Conservation (phyloP, 2,797 vertebrate species). For the Cossypha polioptera region DNA sequence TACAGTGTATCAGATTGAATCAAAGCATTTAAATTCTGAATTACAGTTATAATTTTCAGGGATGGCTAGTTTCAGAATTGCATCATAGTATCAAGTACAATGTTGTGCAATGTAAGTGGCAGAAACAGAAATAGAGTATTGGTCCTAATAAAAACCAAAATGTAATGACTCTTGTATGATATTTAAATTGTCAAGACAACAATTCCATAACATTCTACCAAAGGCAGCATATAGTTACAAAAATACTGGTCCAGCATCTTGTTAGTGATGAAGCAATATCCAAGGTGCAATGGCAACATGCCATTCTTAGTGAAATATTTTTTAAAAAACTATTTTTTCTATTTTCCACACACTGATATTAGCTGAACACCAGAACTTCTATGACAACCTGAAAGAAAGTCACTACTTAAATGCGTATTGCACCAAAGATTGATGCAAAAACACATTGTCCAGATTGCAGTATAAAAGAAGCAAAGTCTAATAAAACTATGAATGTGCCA, state of each 20-base stretch:
- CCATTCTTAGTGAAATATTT: slow-evolving; percentile 45
- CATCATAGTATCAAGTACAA: slow-evolving; percentile 42
- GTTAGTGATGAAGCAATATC: slow-evolving; percentile 65
- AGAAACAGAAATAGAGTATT: slow-evolving; percentile 50
- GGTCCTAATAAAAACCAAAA: slow-evolving; percentile 45
- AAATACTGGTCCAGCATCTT: slow-evolving; percentile 50
- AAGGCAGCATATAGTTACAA: slow-evolving; percentile 33
- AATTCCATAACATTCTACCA: slow-evolving; percentile 41
- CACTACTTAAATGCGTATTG: neutral
- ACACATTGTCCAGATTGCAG: slow-evolving; percentile 23
- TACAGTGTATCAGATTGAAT: slow-evolving; percentile 59
- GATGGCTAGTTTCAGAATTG: slow-evolving; percentile 44
- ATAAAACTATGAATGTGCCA: neutral
- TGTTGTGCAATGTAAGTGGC: slow-evolving; percentile 40
- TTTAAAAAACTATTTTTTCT: slow-evolving; percentile 35
- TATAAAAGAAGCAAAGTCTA: slow-evolving; percentile 25
- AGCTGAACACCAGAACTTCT: slow-evolving; percentile 21
- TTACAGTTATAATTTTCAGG: slow-evolving; percentile 52
- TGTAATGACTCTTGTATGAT: slow-evolving; percentile 30
- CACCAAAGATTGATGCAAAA: slow-evolving; percentile 33
- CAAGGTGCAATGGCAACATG: slow-evolving; percentile 9
- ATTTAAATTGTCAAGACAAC: slow-evolving; percentile 41
- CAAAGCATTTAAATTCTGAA: slow-evolving; percentile 48
- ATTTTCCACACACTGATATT: neutral
- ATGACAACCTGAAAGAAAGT: slow-evolving; percentile 6